phyloP scores from a whole-genome alignment of 2,888 invertebrate genomes.

The Dicyrtoma fusca region DNA sequence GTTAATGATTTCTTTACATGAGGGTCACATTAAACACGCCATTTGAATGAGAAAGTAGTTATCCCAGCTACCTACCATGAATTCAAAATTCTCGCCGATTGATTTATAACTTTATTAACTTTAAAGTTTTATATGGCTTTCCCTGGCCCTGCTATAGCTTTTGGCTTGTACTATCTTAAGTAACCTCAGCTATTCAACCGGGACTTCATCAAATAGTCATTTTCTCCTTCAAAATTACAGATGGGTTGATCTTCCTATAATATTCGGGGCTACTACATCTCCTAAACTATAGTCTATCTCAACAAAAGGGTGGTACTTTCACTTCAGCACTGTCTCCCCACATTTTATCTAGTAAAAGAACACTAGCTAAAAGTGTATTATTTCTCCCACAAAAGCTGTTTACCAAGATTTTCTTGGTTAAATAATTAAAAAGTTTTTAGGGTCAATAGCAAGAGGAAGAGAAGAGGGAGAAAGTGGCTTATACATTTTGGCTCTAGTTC shows the following conservation, averaged over 20 bases:
- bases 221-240: conserved; percentile 7
- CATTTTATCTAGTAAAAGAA: not conserved
- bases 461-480: conserved; percentile 7
- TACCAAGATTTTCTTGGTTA: conserved; percentile 9
- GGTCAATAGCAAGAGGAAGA: not conserved
- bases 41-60: not conserved
- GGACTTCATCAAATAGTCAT: conserved; percentile 25
- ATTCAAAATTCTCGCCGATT: conserved; percentile 3
- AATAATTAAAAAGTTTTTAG: conserved; percentile 26
- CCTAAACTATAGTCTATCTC: no score
- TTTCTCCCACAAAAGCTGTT: not conserved
- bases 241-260: not conserved
- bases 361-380: not conserved
- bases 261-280: no score
- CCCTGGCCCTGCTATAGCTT: no score
- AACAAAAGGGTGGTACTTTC: no score
- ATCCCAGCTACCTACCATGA: no score
- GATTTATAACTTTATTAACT: conserved; percentile 19
- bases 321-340: not conserved
- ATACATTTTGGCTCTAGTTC: not conserved
- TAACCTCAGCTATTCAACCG: not conserved
- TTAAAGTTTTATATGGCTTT: conserved; percentile 10
- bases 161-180: no score
- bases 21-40: conserved; percentile 11
- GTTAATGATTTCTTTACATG: conserved; percentile 22